These are phyloP conservation scores for Mus pahari DNA, from an alignment of 2,113 vertebrate genomes.

Conservation along the genomic window DNA sequence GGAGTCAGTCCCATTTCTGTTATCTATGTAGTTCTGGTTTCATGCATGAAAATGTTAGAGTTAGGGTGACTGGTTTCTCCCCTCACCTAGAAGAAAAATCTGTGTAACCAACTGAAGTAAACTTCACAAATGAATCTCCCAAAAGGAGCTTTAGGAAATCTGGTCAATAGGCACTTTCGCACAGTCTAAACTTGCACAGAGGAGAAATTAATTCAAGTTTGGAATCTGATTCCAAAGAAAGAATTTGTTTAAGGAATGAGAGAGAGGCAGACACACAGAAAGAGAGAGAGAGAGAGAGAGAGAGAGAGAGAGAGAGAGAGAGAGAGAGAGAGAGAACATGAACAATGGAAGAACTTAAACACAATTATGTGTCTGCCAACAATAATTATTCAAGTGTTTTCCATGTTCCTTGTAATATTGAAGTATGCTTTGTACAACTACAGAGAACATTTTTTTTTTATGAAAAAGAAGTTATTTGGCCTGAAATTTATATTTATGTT, in stretches of 20 bases:
- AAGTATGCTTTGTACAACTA: slow-evolving; percentile 48
- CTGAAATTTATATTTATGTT: slow-evolving; percentile 64
- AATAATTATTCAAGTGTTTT: slow-evolving; percentile 62
- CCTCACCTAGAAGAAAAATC: slow-evolving; percentile 2
- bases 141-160: slow-evolving; percentile 41
- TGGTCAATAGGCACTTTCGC: background rate
- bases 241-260: slow-evolving; percentile 33
- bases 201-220: slow-evolving; percentile 58
- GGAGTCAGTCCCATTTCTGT: background rate
- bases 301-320: no score
- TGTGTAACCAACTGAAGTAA: background rate
- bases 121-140: slow-evolving; percentile 28
- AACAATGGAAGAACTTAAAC: slow-evolving; percentile 26
- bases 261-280: no score
- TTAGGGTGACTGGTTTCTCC: slow-evolving; percentile 3
- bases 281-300: no score
- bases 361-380: slow-evolving; percentile 11
- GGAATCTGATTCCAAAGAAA: slow-evolving; percentile 20
- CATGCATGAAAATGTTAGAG: background rate
- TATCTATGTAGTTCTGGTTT: background rate
- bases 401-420: slow-evolving; percentile 56
- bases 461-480: slow-evolving; percentile 52
- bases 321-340: background rate
- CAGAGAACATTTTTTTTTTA: background rate
- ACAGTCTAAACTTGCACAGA: background rate